Evolutionary conservation across 1,140 invertebrate genomes (phyloP).

Genomic region (Drosophila biarmipes): DNA sequence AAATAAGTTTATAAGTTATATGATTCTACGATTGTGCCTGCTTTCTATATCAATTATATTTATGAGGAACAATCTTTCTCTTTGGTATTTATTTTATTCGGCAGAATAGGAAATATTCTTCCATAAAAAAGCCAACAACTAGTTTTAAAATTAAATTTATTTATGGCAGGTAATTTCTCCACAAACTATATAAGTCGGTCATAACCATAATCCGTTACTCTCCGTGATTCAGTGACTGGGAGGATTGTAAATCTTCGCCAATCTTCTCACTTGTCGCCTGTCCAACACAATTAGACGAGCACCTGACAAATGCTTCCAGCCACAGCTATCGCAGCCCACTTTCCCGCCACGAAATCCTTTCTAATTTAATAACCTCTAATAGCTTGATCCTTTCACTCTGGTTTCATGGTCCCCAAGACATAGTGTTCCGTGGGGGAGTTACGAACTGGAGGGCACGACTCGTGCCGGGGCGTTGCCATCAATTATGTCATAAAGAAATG

Average conservation of each 20-base stretch:
- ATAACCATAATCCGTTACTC: neutral
- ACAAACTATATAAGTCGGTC: neutral
- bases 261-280: slow-evolving; percentile 31
- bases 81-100: too few relatives aligned
- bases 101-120: too few relatives aligned
- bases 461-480: slow-evolving; percentile 58
- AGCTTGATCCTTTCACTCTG: slow-evolving; percentile 51
- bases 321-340: slow-evolving; percentile 21
- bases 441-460: slow-evolving; percentile 18
- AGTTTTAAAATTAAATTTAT: neutral
- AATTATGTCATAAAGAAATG: slow-evolving; percentile 56
- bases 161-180: neutral
- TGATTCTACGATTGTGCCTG: too few relatives aligned
- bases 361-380: slow-evolving; percentile 48
- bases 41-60: too few relatives aligned
- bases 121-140: neutral
- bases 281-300: slow-evolving; percentile 34
- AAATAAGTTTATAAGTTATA: too few relatives aligned
- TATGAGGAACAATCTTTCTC: too few relatives aligned
- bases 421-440: slow-evolving; percentile 24
- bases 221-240: neutral
- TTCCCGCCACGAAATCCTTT: slow-evolving; percentile 44
- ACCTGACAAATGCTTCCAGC: slow-evolving; percentile 20
- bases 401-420: slow-evolving; percentile 8
- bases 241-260: slow-evolving; percentile 21